Conservation (phyloP, 1,140 invertebrate species). For the Radopholus similis region DNA sequence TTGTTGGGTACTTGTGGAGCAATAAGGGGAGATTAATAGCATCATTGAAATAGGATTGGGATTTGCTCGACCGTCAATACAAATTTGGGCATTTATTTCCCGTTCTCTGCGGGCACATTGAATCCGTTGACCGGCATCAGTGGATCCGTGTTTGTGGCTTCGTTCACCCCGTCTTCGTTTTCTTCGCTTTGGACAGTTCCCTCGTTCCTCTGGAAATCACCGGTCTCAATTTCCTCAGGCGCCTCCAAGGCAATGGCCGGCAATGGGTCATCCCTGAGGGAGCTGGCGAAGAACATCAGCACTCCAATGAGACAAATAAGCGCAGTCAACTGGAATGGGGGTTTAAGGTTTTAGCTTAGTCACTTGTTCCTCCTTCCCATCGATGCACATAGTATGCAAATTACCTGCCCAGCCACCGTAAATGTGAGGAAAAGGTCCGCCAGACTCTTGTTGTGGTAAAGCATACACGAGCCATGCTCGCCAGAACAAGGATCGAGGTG, state of each 20-base stretch:
- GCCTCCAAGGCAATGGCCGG: constrained; percentile 20
- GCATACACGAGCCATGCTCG: constrained; percentile 51
- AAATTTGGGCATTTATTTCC: too few species aligned
- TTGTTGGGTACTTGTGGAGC: too few species aligned
- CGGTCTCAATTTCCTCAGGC: neutral
- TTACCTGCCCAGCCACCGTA: constrained; percentile 51
- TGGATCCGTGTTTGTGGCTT: too few species aligned
- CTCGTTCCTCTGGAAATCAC: too few species aligned
- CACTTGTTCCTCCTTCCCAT: neutral
- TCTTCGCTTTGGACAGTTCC: too few species aligned
- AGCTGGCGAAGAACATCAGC: constrained; percentile 46
- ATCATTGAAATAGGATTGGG: too few species aligned
- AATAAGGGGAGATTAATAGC: too few species aligned
- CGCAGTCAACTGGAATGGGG: constrained; percentile 47
- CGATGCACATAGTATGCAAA: neutral
- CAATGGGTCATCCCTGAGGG: constrained; percentile 44
- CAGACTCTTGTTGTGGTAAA: constrained; percentile 56
- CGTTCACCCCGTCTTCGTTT: too few species aligned
- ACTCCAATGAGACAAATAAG: constrained; percentile 50
- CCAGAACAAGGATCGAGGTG: constrained; percentile 54
- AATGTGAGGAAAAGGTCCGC: constrained; percentile 58
- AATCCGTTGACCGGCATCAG: too few species aligned
- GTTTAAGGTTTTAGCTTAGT: neutral
- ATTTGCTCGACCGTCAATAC: too few species aligned
- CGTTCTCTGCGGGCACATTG: too few species aligned